Conservation (phyloP, 1,140 invertebrate species). For the Gryon sp. region DNA sequence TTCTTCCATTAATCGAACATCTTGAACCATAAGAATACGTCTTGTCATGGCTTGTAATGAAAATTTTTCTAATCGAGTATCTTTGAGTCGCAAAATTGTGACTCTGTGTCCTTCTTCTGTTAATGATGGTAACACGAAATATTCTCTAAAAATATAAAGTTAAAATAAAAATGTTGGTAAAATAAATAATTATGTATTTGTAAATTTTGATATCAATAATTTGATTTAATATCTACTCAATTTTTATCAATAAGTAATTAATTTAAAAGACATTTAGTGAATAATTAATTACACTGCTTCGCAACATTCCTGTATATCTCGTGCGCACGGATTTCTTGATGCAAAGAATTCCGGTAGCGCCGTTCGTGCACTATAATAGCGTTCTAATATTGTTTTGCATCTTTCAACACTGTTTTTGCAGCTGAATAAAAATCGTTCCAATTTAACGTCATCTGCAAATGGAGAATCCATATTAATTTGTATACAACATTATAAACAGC, state of each 20-base stretch:
- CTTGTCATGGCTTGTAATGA: constrained; percentile 70
- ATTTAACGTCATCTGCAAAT: constrained; percentile 76
- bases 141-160: constrained; percentile 66
- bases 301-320: constrained; percentile 74
- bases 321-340: constrained; percentile 73
- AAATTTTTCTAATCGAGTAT: constrained; percentile 70
- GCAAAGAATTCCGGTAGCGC: constrained; percentile 79
- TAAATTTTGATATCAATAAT: no score
- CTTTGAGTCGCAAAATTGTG: constrained; percentile 70
- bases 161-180: background rate
- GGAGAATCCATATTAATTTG: background rate
- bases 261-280: no score
- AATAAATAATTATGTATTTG: background rate
- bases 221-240: no score
- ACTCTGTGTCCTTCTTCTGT: constrained; percentile 77
- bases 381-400: constrained; percentile 79
- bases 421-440: constrained; percentile 79
- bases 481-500: no score
- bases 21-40: constrained; percentile 76
- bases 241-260: no score
- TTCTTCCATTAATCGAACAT: constrained; percentile 73
- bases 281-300: constrained; percentile 67
- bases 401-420: constrained; percentile 80
- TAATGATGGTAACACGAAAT: constrained; percentile 73
- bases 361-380: constrained; percentile 77